Base-by-base conservation (phyloP, 2,888 invertebrate genomes). In the Uloborus plumipes region DNA sequence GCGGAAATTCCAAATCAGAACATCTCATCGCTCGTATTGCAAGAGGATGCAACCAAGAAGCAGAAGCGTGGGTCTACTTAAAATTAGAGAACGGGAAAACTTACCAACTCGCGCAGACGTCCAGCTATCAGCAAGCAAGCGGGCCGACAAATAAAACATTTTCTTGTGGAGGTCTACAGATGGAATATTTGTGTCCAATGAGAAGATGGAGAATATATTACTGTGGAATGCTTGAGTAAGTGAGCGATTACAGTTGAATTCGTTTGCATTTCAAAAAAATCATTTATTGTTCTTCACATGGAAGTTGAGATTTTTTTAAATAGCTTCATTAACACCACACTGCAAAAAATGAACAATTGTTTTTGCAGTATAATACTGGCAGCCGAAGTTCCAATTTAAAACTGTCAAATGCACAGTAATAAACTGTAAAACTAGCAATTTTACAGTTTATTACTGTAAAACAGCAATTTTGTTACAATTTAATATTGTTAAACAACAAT, bases 141-240 rank as follows among this genome's bases (percentile, higher is more conserved):
- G 22, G 66, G 11, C 78, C 74, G 16, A 13, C 18, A 15, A 18
- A 51, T n/a, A 79, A 18, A 15, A 49, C 53, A 2, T 84, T 84
- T 26, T 50, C 69, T 9, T 77, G 73, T 47, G 78, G 70, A 6
- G 82, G 78, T 11, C 65, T 84, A 11, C 71, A 75, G 20, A 59
- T 84, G 39, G 67, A 78, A 13, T 73, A 71, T n/a, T 18, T 70
- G 14, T 55, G 20, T 6, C 81, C 84, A 18, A 75, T 84, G 70
- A 73, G 82, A 22, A 69, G 66, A 26, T 82, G 84, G 81, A 82
- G 82, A 22, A 82, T 84, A 18, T 84, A 74, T 39, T 84, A 62
- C 70, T 82, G 78, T 58, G 84, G 84, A 14, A 18, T 77, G 2
- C 22, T 84, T 15, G 82, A 71, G 84, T 84, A 61, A 18, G 26